These are phyloP conservation scores for Gallinago solitaria DNA, from an alignment of 2,797 vertebrate genomes.

Conservation along the genomic window DNA sequence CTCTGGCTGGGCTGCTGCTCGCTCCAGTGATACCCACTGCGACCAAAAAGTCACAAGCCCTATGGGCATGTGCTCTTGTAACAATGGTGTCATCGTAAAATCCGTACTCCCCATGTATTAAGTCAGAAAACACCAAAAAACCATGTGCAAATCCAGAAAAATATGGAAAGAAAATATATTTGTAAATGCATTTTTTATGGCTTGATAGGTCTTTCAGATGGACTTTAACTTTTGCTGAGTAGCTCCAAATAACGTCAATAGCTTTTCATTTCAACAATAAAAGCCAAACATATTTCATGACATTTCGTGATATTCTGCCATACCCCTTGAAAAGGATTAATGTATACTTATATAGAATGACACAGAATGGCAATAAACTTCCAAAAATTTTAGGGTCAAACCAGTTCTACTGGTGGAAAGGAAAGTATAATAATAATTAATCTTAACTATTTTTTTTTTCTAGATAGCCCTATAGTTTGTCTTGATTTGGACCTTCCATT, in stretches of 20 bases:
- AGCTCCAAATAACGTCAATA: neutral
- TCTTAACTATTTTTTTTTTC: neutral
- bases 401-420: neutral
- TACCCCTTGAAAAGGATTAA: neutral
- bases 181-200: neutral
- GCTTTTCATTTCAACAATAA: neutral
- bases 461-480: neutral
- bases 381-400: neutral
- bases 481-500: neutral
- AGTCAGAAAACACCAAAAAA: neutral
- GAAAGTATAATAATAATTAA: neutral
- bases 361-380: neutral
- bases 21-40: neutral
- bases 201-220: neutral
- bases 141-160: neutral
- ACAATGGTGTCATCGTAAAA: neutral
- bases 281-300: neutral
- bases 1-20: neutral
- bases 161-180: neutral
- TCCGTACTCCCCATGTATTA: neutral
- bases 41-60: neutral
- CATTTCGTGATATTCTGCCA: neutral
- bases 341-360: neutral
- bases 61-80: accelerated
- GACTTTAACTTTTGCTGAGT: neutral